phyloP scores from a whole-genome alignment of 1,140 invertebrate genomes.

The Rhagoletis zephyria region DNA sequence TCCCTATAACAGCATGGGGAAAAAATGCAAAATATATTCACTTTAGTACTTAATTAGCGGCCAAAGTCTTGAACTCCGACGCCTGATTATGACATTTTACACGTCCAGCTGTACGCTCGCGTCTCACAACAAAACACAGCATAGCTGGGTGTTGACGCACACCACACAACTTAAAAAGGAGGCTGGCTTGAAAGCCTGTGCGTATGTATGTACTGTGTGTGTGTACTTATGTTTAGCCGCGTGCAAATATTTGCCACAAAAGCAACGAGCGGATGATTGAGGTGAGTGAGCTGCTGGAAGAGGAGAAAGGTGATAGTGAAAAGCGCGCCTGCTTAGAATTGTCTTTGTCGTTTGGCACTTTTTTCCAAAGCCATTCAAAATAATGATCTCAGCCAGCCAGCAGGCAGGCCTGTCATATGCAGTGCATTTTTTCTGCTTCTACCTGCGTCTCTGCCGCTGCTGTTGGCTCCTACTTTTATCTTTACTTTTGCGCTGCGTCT shows the following conservation, averaged over 20 bases:
- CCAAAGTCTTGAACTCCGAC: conserved; percentile 4
- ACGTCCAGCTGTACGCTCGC: not conserved
- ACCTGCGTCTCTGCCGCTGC: too few species aligned
- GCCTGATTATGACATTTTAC: conserved; percentile 38
- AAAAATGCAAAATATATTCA: not conserved
- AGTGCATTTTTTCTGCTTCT: not conserved
- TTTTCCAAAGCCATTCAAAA: conserved; percentile 23
- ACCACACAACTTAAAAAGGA: not conserved
- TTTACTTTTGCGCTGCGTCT: not conserved
- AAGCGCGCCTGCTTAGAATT: not conserved
- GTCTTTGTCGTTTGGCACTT: conserved; percentile 17
- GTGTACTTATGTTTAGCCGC: conserved; percentile 1
- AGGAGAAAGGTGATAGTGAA: not conserved
- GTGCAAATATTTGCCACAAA: conserved; percentile 34
- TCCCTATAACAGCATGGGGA: not conserved
- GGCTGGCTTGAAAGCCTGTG: not conserved
- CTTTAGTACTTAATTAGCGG: conserved; percentile 46
- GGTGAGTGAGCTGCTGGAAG: not conserved
- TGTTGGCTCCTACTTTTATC: too few species aligned
- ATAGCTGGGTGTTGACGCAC: not conserved
- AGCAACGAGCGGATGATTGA: not conserved
- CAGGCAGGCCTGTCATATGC: not conserved
- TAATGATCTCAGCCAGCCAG: conserved; percentile 28
- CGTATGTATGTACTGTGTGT: not conserved
- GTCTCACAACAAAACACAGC: not conserved